Conservation (phyloP, 37 sponge, comb jelly and placozoan genomes). For the Aphrocallistes beatrix region DNA sequence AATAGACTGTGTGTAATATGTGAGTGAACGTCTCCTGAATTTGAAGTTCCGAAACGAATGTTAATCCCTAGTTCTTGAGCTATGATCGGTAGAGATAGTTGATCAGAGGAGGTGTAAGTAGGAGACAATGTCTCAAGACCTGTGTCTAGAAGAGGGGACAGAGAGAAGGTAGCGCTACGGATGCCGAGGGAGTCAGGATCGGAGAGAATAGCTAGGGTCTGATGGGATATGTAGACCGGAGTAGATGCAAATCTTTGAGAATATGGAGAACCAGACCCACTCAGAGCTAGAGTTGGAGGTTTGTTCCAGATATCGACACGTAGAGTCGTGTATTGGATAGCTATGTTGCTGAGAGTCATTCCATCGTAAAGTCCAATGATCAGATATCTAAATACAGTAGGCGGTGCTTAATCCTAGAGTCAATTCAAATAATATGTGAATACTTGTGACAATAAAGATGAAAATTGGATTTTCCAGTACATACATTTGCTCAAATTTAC, state of each 20-base stretch:
- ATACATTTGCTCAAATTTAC: too few relatives aligned
- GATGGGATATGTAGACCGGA: conserved; percentile 42
- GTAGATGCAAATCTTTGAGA: conserved; percentile 41
- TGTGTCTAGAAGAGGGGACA: conserved; percentile 38
- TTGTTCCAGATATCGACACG: conserved; percentile 35
- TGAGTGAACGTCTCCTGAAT: conserved; percentile 26
- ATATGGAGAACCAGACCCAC: conserved; percentile 26
- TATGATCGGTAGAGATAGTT: conserved; percentile 40
- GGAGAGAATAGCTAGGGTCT: conserved; percentile 25
- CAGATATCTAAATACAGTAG: conserved; percentile 33
- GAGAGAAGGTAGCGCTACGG: conserved; percentile 27
- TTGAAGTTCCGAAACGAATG: conserved; percentile 39
- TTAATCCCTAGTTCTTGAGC: conserved; percentile 34
- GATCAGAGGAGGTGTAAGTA: conserved; percentile 43
- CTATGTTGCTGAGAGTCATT: conserved; percentile 7
- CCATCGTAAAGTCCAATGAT: conserved; percentile 49
- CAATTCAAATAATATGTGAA: too few relatives aligned
- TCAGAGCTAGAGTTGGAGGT: conserved; percentile 41
- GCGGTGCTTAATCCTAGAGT: conserved; percentile 32
- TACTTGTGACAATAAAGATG: too few relatives aligned
- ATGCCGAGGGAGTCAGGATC: conserved; percentile 55
- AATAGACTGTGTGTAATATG: conserved; percentile 30
- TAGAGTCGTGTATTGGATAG: conserved; percentile 20
- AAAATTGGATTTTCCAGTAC: too few relatives aligned
- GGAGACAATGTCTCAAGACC: conserved; percentile 34